A percentile compares a stretch with the other conserved stretches of the same genome.
Conservation (phyloP, 2,113 vertebrate species). For the Stigmatopora nigra region DNA sequence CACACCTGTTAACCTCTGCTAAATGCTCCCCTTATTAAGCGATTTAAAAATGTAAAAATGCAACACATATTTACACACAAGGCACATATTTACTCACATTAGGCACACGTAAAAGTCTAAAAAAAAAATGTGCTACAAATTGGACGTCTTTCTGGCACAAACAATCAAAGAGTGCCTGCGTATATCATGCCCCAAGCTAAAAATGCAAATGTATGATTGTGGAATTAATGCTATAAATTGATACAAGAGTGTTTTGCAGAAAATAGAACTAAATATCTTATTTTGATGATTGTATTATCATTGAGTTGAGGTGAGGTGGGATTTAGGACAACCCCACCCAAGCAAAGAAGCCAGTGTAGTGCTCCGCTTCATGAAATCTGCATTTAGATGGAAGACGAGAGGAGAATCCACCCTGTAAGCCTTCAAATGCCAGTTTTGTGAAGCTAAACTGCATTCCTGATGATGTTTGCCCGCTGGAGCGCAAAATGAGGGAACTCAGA, state of each 20-base stretch:
- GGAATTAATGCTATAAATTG: not conserved
- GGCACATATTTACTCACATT: no score
- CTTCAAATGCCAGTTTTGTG: conserved; percentile 1
- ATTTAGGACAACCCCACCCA: conserved; percentile 23
- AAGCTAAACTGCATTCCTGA: not conserved
- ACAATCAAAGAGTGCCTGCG: no score
- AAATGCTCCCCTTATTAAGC: no score
- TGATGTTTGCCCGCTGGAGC: not conserved
- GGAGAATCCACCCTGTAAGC: conserved; percentile 25
- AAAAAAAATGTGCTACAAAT: no score
- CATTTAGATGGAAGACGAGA: conserved; percentile 56
- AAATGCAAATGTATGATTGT: not conserved
- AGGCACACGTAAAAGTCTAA: no score
- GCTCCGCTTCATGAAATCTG: conserved; percentile 57
- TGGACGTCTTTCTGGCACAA: no score
- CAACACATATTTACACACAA: no score
- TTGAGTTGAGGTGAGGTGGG: conserved; percentile 36
- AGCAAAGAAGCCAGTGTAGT: not conserved
- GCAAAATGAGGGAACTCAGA: conserved; percentile 1
- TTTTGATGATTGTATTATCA: conserved; percentile 44
- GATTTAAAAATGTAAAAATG: no score
- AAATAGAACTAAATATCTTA: conserved; percentile 36
- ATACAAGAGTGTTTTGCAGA: conserved; percentile 1
- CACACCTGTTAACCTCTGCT: no score
- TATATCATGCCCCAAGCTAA: not conserved